These are phyloP conservation scores for Pentalonia nigronervosa DNA, from an alignment of 1,140 invertebrate genomes.

Conservation along the genomic window DNA sequence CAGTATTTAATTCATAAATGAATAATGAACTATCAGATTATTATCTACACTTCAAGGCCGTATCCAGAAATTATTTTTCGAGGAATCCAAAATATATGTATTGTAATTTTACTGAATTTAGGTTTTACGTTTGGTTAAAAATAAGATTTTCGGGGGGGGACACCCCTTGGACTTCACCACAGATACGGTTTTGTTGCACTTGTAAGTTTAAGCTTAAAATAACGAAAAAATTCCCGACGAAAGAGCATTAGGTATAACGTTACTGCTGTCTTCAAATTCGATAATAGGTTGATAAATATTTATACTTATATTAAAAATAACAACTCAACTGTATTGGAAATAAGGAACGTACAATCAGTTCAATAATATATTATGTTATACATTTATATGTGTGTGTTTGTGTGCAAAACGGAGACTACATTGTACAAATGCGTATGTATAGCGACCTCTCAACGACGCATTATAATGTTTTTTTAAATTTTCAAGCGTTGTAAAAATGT, in stretches of 20 bases:
- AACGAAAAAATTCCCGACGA: not conserved
- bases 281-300: not conserved
- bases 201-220: not conserved
- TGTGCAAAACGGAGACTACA: not conserved
- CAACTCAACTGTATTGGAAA: not conserved
- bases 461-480: conserved; percentile 14
- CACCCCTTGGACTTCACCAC: too few species aligned
- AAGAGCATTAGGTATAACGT: too few species aligned
- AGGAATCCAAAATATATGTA: too few species aligned
- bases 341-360: not conserved
- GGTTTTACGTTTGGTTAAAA: too few species aligned
- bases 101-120: too few species aligned
- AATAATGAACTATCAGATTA: not conserved
- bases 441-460: not conserved
- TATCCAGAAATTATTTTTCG: too few species aligned
- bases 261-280: not conserved
- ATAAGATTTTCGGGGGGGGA: too few species aligned
- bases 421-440: not conserved
- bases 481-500: not conserved
- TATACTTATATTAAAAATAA: not conserved
- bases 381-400: not conserved
- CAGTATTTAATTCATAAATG: too few species aligned
- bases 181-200: too few species aligned
- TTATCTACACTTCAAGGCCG: not conserved
- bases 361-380: not conserved